Conservation (phyloP, 1,140 invertebrate genomes). For the Pseudoatta argentina region DNA sequence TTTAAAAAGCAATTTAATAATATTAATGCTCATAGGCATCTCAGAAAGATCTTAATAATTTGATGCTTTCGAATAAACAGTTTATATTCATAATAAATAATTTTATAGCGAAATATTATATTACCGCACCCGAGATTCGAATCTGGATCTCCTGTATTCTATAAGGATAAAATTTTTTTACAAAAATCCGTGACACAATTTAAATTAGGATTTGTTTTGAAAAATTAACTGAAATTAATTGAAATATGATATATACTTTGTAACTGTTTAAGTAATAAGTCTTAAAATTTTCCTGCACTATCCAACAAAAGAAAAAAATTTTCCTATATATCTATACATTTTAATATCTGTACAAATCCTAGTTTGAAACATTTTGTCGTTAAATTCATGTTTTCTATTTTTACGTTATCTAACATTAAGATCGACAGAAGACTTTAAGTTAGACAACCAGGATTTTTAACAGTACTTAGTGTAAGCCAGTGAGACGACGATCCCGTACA, state of each 20-base stretch:
- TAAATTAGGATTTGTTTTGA: not conserved
- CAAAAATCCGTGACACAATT: not conserved
- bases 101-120: too few relatives aligned
- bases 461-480: slow-evolving; percentile 77
- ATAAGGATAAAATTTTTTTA: not conserved
- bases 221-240: not conserved
- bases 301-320: not conserved
- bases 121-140: too few relatives aligned
- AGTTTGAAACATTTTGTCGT: not conserved
- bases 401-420: not conserved
- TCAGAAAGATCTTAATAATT: too few relatives aligned
- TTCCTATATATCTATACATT: not conserved
- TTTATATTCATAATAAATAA: too few relatives aligned
- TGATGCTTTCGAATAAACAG: too few relatives aligned
- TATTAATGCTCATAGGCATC: too few relatives aligned
- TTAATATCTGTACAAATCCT: not conserved
- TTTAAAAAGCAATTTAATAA: too few relatives aligned
- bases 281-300: not conserved
- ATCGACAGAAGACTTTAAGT: slow-evolving; percentile 8
- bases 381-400: not conserved
- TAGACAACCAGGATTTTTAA: slow-evolving; percentile 45
- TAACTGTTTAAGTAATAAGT: not conserved
- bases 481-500: slow-evolving; percentile 65
- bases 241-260: not conserved
- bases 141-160: too few relatives aligned